A percentile compares a stretch with the other conserved stretches of the same genome.
These are phyloP conservation scores for Aphelenchoides bicaudatus DNA, from an alignment of 2,888 invertebrate genomes.

Conservation along the genomic window DNA sequence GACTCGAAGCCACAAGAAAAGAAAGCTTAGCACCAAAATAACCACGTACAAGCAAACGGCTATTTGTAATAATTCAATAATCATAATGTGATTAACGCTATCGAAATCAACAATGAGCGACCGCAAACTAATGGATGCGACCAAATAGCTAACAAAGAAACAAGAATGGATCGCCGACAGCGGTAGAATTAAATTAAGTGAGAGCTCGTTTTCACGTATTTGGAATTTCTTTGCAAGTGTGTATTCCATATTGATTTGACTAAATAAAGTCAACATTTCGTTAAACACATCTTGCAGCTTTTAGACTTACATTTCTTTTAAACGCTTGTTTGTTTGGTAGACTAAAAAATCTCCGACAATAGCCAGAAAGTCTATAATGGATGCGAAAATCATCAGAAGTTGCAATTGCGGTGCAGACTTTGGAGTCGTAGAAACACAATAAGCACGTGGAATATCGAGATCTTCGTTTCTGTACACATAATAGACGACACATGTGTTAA, in stretches of 20 bases:
- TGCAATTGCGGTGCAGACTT: background rate
- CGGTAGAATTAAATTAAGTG: conserved; percentile 9
- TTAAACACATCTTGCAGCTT: background rate
- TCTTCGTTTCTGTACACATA: conserved; percentile 10
- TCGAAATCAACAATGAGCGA: conserved; percentile 1
- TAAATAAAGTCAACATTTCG: too few species aligned
- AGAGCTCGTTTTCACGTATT: conserved; percentile 19
- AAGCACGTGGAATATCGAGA: background rate
- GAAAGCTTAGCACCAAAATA: background rate
- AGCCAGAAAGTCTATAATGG: conserved; percentile 5
- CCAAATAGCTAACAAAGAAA: conserved; percentile 23
- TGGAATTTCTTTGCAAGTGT: conserved; percentile 18
- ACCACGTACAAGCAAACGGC: conserved; percentile 17
- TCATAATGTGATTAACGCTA: background rate
- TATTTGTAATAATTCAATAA: conserved; percentile 16
- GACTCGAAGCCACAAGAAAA: background rate
- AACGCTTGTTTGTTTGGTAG: background rate
- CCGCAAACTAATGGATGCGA: conserved; percentile 12
- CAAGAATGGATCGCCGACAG: conserved; percentile 17
- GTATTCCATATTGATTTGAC: conserved; percentile 1
- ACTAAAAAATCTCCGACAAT: conserved; percentile 5
- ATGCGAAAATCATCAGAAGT: conserved; percentile 8
- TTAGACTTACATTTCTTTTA: background rate
- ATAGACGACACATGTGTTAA: conserved; percentile 2
- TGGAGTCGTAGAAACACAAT: conserved; percentile 15